phyloP scores from a whole-genome alignment of 2,113 vertebrate genomes.

The Phaethon lepturus region DNA sequence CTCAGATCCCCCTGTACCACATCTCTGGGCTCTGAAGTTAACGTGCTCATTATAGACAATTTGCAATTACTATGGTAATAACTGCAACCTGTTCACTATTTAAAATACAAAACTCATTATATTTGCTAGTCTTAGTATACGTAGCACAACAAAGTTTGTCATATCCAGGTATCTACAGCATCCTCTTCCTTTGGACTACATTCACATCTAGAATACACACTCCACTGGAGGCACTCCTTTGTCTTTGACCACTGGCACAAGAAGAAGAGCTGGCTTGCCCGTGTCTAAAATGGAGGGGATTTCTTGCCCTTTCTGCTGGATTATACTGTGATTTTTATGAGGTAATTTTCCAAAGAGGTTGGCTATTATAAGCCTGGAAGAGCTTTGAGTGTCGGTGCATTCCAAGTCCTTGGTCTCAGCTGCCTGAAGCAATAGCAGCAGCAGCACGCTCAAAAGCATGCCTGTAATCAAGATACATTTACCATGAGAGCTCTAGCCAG shows the following conservation, averaged over 20 bases:
- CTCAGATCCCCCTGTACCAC: background rate
- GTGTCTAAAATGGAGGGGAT: background rate
- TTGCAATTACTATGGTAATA: background rate
- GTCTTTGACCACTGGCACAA: background rate
- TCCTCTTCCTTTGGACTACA: background rate
- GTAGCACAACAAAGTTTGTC: background rate
- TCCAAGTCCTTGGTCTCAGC: background rate
- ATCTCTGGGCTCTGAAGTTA: background rate
- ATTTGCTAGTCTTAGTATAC: background rate
- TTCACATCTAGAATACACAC: background rate
- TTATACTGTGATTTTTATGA: slow-evolving; percentile 29
- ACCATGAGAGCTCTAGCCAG: slow-evolving; percentile 13
- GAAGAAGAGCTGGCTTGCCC: background rate
- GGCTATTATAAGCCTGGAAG: slow-evolving; percentile 41
- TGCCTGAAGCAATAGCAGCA: slow-evolving; percentile 49
- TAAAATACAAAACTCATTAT: background rate
- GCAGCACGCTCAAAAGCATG: slow-evolving; percentile 6
- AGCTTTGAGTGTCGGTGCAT: background rate
- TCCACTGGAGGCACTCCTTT: background rate
- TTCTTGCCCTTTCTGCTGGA: slow-evolving; percentile 10
- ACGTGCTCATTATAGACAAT: background rate
- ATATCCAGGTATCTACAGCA: background rate
- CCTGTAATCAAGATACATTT: slow-evolving; percentile 46
- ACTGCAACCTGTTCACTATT: background rate
- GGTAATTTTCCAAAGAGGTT: slow-evolving; percentile 47